Conservation (phyloP, 2,113 vertebrate species). For the Harpagus bidentatus region DNA sequence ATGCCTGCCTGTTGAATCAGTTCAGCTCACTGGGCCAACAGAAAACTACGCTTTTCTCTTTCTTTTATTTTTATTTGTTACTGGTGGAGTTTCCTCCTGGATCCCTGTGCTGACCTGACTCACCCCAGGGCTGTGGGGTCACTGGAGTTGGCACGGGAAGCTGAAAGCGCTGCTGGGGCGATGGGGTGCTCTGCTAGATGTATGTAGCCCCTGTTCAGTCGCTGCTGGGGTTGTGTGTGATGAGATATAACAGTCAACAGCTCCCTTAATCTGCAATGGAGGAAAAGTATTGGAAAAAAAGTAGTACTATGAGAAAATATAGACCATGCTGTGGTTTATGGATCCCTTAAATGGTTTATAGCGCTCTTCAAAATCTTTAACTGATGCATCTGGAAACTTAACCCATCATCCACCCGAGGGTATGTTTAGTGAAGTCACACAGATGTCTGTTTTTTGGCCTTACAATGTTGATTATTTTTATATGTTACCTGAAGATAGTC, state of each 20-base stretch:
- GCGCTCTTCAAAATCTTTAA: neutral
- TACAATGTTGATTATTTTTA: neutral
- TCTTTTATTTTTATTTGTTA: neutral
- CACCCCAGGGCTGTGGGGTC: neutral
- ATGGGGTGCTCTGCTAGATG: neutral
- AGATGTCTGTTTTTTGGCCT: neutral
- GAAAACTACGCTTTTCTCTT: neutral
- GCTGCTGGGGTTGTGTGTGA: neutral
- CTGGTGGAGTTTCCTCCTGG: neutral
- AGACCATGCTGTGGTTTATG: neutral
- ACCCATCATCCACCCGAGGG: no score
- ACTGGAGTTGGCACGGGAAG: neutral
- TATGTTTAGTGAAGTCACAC: neutral
- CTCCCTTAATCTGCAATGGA: neutral
- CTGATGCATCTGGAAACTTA: neutral
- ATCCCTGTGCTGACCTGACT: neutral
- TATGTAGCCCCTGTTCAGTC: neutral
- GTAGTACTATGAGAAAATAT: neutral
- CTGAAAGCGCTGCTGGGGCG: neutral
- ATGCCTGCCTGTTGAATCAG: neutral
- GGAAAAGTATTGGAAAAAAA: neutral
- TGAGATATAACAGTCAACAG: neutral
- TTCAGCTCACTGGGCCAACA: neutral
- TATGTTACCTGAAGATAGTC: neutral
- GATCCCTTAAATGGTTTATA: neutral